These are phyloP conservation scores for Alviniconcha strummeri DNA, from an alignment of 2,888 invertebrate genomes.

Conservation along the genomic window DNA sequence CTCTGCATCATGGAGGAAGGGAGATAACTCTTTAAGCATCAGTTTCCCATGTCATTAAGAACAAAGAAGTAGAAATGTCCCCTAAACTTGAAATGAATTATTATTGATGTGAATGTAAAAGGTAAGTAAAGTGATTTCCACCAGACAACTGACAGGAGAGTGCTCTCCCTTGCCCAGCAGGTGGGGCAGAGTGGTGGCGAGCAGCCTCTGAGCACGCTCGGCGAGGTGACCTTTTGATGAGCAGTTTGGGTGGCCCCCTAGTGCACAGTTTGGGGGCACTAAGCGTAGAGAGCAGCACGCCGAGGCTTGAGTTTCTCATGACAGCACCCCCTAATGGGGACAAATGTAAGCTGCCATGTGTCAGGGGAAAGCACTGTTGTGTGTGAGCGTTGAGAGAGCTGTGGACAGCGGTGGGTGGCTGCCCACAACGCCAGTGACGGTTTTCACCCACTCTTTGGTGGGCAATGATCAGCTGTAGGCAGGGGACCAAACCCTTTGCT, in stretches of 20 bases:
- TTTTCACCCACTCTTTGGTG: no score
- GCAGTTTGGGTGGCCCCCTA: constrained; percentile 38
- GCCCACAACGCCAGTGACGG: not conserved
- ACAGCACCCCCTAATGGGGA: constrained; percentile 35
- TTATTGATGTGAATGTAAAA: no score
- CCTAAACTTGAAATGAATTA: no score
- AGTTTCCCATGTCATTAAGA: no score
- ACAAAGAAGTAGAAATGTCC: no score
- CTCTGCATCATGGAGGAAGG: no score
- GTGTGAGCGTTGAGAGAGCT: not conserved
- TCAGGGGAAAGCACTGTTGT: constrained; percentile 20
- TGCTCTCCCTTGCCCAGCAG: constrained; percentile 42
- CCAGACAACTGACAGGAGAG: not conserved
- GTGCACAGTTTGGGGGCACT: constrained; percentile 36
- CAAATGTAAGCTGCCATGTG: constrained; percentile 37
- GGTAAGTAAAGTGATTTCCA: no score
- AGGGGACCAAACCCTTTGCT: no score
- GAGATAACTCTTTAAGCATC: no score
- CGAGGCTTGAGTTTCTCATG: constrained; percentile 40
- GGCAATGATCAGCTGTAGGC: no score
- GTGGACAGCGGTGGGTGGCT: not conserved
- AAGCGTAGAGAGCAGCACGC: constrained; percentile 31
- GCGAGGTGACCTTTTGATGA: constrained; percentile 38
- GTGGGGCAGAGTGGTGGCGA: constrained; percentile 64
- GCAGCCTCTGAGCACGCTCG: constrained; percentile 58